Evolutionary conservation across 2,797 vertebrate genomes (phyloP).

Genomic region (Aulostomus chinensis): DNA sequence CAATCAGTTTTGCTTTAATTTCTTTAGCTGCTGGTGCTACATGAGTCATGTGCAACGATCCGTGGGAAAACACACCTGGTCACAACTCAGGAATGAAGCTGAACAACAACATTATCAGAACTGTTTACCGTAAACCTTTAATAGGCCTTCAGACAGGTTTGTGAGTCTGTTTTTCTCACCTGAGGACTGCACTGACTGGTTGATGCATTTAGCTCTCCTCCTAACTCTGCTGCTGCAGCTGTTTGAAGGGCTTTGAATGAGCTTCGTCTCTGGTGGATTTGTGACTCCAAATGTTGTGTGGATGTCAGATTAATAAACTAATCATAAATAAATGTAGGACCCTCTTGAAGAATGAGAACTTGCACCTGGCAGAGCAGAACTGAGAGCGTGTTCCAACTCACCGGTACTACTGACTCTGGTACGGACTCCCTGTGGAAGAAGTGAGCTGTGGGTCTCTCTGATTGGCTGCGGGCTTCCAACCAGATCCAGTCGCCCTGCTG

Average conservation of each 20-base stretch:
- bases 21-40: not conserved
- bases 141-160: too few species aligned
- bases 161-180: too few species aligned
- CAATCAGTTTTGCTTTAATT: slow-evolving; percentile 1
- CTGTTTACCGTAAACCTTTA: not conserved
- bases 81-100: slow-evolving; percentile 9
- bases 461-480: slow-evolving; percentile 97
- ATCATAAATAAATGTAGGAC: too few species aligned
- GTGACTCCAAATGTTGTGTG: not conserved
- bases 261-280: too few species aligned
- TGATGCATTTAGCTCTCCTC: too few species aligned
- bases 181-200: too few species aligned
- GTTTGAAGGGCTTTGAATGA: too few species aligned
- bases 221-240: too few species aligned
- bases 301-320: too few species aligned
- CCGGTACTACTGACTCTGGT: slow-evolving; percentile 98
- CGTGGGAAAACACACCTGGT: not conserved
- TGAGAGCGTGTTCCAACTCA: slow-evolving; percentile 50
- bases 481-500: slow-evolving; percentile 93
- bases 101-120: not conserved
- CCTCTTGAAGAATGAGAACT: not conserved
- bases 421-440: slow-evolving; percentile 90
- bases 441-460: slow-evolving; percentile 88
- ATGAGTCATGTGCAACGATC: not conserved
- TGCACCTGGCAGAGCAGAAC: not conserved